Evolutionary conservation across 2,113 vertebrate genomes (phyloP).

Genomic region (Todiramphus chloris): DNA sequence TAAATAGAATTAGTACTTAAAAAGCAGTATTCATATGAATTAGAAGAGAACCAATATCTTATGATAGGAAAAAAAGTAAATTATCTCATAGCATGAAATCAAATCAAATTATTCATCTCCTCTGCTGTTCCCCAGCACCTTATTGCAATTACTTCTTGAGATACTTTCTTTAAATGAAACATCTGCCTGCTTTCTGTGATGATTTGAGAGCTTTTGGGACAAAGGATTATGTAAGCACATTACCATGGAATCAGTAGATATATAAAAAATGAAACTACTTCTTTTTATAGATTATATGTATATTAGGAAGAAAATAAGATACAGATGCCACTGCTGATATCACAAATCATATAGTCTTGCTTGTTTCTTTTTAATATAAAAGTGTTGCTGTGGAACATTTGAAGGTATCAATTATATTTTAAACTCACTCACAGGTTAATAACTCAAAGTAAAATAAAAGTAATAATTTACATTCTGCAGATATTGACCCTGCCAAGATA

Average conservation of each 20-base stretch:
- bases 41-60: not conserved
- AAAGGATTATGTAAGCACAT: not conserved
- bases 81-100: not conserved
- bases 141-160: not conserved
- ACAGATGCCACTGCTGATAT: not conserved
- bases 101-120: not conserved
- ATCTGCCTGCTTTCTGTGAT: not conserved
- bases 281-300: not conserved
- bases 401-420: not conserved
- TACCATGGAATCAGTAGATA: not conserved
- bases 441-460: not conserved
- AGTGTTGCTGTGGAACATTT: not conserved
- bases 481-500: conserved; percentile 9
- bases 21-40: not conserved
- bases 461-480: not conserved
- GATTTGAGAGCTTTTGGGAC: not conserved
- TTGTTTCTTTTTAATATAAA: not conserved
- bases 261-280: not conserved
- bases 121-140: not conserved
- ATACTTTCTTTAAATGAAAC: not conserved
- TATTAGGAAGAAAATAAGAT: not conserved
- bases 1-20: not conserved
- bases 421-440: not conserved
- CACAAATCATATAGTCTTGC: not conserved
- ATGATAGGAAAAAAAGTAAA: not conserved